phyloP scores from a whole-genome alignment of 2,797 vertebrate species.

The Peromyscus aztecus region DNA sequence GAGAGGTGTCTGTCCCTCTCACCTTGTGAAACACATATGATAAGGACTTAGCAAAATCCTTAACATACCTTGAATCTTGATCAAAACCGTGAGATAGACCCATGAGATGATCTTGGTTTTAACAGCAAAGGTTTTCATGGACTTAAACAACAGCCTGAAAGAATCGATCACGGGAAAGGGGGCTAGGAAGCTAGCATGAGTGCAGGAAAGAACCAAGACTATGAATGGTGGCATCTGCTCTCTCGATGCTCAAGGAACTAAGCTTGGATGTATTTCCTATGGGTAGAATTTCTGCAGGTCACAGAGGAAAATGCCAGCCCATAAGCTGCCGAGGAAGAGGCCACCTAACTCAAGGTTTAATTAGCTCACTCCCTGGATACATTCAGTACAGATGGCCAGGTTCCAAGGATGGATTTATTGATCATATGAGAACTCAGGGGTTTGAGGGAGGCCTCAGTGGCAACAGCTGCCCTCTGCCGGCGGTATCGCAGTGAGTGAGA shows the following conservation, averaged over 20 bases:
- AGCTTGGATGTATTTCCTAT: constrained; percentile 57
- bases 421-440: constrained; percentile 71
- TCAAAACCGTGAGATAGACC: neutral
- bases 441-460: constrained; percentile 45
- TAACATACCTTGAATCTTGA: neutral
- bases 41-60: neutral
- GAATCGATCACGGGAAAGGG: neutral
- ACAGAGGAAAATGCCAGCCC: constrained; percentile 33
- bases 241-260: neutral
- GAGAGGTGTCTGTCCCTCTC: neutral
- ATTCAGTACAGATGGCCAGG: constrained; percentile 70
- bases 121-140: neutral
- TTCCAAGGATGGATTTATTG: constrained; percentile 80
- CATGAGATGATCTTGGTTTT: neutral
- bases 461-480: constrained; percentile 68
- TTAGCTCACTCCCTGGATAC: constrained; percentile 67
- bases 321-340: constrained; percentile 26
- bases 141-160: neutral
- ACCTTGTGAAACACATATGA: neutral
- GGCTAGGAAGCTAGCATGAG: neutral
- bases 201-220: neutral
- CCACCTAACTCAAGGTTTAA: constrained; percentile 60
- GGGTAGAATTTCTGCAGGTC: constrained; percentile 54
- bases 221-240: constrained; percentile 14
- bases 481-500: constrained; percentile 24